Evolutionary conservation across 1,140 invertebrate species (phyloP), one percentile per base, ranked within the genome.

Genomic region (Pinna nobilis): DNA sequence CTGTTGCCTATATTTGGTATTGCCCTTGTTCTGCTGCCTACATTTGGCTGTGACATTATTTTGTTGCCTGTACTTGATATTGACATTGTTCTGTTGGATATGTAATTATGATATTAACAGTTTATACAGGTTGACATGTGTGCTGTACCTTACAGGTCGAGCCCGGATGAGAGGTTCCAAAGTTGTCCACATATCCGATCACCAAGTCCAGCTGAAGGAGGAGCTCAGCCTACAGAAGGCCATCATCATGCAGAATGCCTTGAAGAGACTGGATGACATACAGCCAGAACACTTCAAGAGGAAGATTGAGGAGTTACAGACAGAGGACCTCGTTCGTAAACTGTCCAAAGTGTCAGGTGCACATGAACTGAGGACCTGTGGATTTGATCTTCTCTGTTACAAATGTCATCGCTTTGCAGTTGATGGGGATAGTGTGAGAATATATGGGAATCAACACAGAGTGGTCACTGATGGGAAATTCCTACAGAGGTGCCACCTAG

Each of bases 391-490:
- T n/a, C 33, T 59, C 9, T 59, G 55, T 20, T 59, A 35, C 15
- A 59, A 59, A 59, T 59, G 55, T 9, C 55, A 59, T 20, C 18
- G 5, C 9, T 18, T 35, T 15, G 55, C 55, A 4, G 30, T 33
- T 1, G 37, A 20, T 20, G 37, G 18, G 30, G 18, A 18, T 25
- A 33, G 37, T 33, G 7, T 59, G 30, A 59, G 55, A 35, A 33
- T 59, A 33, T 59, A 59, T 59, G 55, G 33, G 18, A 33, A 33
- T n/a, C 55, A 59, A n/a, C 55, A 59, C 32, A 30, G 55, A 2
- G 55, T 59, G 4, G 55, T 59, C 15, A 59, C 30, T 6, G 37
- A 59, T 32, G 30, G 30, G 15, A 33, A 59, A 15, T 59, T 59
- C 30, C 55, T 30, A 20, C 37, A 30, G 20, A 30, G 55, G n/a